Base-by-base conservation (phyloP, 2,113 vertebrate genomes). In the Pantherophis guttatus region DNA sequence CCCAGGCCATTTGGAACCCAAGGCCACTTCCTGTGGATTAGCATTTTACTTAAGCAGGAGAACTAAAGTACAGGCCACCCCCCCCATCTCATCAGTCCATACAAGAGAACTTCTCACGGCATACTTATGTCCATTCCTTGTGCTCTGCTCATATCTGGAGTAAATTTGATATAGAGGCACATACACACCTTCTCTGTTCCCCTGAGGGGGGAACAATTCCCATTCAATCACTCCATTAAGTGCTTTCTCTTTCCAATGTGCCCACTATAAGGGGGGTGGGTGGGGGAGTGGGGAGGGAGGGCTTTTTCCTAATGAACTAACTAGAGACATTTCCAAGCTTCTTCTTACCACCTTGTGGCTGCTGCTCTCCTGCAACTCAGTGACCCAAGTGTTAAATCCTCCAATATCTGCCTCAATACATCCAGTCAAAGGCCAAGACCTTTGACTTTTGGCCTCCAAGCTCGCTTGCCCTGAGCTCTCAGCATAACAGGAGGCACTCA, bases 391-490 rank as follows among this genome's bases (percentile, higher is more conserved):
- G 26, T 85, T 89, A 59, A 90, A 75, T 93, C 65, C 29, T 93
- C 90, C 58, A 87, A 85, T 87, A 24, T 88, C 12, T 81, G 93
- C 90, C 86, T 91, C 53, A 52, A 59, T 33, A 91, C 54, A 89
- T 33, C 21, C 65, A 89, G 44, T 33, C 92, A 90, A 48, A 92
- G 90, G 75, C 87, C 0, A 89, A 85, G 55, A 29, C 29, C 90
- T 90, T 44, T 94, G 75, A 44, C 90, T 75, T 13, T 6, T 10
- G 86, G 87, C 81, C 57, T 59, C 1, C 6, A 29, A 53, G 75
- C 44, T 93, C 91, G 85, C 62, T 94, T 93, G 39, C 7, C 87
- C 89, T 44, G 81, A 91, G 15, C 93, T n/a, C 91, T 88, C 54
- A 52, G 29, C 94, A 58, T 92, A 86, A 19, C 52, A 2, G 70